Percentiles rank a stretch among this genome's conserved stretches.
phyloP scores from a whole-genome alignment of 2,113 vertebrate genomes.

The Pangasianodon hypophthalmus region DNA sequence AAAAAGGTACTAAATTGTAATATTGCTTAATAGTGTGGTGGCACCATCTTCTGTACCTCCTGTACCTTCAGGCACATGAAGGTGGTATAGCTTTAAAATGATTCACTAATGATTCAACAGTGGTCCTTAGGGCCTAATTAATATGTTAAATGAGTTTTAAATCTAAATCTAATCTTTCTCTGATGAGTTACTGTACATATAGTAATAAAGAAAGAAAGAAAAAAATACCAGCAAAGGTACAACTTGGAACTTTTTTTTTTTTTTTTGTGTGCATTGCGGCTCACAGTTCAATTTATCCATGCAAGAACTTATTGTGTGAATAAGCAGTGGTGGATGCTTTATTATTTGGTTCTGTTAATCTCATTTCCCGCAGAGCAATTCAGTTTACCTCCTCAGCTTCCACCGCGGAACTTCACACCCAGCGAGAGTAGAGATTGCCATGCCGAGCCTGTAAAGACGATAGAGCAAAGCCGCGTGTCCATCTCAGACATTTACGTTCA shows the following conservation, averaged over 20 bases:
- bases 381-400: conserved; percentile 82
- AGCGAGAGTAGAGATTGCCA: conserved; percentile 76
- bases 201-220: neutral
- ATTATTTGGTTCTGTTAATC: neutral
- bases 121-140: neutral
- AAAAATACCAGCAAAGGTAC: neutral
- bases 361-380: conserved; percentile 72
- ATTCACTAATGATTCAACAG: neutral
- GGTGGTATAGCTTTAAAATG: neutral
- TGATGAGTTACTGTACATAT: neutral
- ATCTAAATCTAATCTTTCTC: neutral
- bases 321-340: neutral
- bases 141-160: neutral
- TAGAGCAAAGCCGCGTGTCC: conserved; percentile 70
- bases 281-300: neutral
- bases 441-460: conserved; percentile 56
- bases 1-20: neutral
- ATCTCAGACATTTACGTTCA: conserved; percentile 81
- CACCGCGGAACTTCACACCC: conserved; percentile 80
- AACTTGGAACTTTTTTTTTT: neutral
- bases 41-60: neutral
- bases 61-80: neutral
- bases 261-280: neutral
- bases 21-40: neutral
- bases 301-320: neutral